phyloP scores from a whole-genome alignment of 2,797 vertebrate genomes.

The Monodelphis domestica region DNA sequence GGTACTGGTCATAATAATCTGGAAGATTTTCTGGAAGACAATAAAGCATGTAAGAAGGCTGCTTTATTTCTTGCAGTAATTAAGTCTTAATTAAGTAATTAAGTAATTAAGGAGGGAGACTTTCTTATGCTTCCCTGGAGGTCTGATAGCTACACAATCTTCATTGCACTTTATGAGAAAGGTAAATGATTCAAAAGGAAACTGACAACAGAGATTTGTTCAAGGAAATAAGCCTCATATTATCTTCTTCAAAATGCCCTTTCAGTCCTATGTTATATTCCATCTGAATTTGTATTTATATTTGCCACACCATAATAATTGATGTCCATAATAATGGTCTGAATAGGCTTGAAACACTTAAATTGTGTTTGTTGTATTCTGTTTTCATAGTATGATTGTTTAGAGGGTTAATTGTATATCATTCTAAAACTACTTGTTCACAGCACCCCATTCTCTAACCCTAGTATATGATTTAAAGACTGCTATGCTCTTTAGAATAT shows the following conservation, averaged over 20 bases:
- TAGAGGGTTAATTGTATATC: not conserved
- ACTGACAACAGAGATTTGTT: not conserved
- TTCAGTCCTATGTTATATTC: not conserved
- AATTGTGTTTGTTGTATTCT: not conserved
- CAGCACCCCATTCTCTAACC: constrained; percentile 25
- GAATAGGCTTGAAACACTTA: not conserved
- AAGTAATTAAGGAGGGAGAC: not conserved
- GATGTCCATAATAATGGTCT: not conserved
- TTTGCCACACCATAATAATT: not conserved
- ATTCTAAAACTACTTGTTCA: not conserved
- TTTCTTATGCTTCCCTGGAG: not conserved
- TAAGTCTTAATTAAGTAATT: no score
- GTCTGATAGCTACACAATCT: not conserved
- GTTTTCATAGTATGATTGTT: not conserved
- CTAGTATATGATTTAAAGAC: constrained; percentile 3
- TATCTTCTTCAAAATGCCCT: not conserved
- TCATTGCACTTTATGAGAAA: not conserved
- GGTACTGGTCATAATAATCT: not conserved
- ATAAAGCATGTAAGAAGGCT: not conserved
- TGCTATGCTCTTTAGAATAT: not conserved
- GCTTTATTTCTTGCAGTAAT: not conserved
- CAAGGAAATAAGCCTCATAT: not conserved
- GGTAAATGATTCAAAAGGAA: not conserved
- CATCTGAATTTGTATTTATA: not conserved
- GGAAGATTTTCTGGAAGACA: not conserved